A percentile compares a stretch with the other conserved stretches of the same genome.
Conservation (phyloP, 2,797 vertebrate species). For the Centropyge bicolor region DNA sequence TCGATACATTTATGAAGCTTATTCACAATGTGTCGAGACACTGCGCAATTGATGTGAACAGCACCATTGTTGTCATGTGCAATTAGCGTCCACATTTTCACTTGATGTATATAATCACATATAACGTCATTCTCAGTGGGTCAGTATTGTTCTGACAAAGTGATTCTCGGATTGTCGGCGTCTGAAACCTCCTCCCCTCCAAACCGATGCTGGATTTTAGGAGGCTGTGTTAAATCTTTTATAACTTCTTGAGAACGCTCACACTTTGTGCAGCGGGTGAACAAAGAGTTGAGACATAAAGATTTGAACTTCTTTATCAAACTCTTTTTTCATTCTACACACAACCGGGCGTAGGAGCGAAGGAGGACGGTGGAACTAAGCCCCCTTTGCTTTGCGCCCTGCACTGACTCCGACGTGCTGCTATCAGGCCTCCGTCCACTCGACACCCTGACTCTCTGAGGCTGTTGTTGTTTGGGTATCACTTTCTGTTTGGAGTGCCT, state of each 20-base stretch:
- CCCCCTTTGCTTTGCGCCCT: background rate
- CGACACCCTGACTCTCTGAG: constrained; percentile 1
- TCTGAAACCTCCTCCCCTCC: no score
- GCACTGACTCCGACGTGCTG: constrained; percentile 10
- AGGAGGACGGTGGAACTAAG: background rate
- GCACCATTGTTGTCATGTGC: background rate
- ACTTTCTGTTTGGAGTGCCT: constrained; percentile 60
- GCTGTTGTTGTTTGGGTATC: constrained; percentile 50
- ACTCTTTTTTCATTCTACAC: background rate
- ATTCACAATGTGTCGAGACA: background rate
- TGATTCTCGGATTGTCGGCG: background rate
- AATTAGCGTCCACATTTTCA: background rate
- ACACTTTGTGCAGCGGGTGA: background rate
- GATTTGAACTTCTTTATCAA: background rate
- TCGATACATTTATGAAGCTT: background rate
- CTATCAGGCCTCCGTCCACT: constrained; percentile 17
- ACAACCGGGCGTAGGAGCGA: background rate
- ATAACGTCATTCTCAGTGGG: no score
- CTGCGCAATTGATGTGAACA: background rate
- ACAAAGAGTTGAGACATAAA: background rate
- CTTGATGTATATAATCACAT: background rate
- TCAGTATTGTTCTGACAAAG: background rate
- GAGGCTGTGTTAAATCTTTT: no score
- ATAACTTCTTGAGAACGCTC: no score
- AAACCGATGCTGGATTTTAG: no score